Conservation (phyloP, 2,888 invertebrate genomes). For the Pristionchus arcanus region DNA sequence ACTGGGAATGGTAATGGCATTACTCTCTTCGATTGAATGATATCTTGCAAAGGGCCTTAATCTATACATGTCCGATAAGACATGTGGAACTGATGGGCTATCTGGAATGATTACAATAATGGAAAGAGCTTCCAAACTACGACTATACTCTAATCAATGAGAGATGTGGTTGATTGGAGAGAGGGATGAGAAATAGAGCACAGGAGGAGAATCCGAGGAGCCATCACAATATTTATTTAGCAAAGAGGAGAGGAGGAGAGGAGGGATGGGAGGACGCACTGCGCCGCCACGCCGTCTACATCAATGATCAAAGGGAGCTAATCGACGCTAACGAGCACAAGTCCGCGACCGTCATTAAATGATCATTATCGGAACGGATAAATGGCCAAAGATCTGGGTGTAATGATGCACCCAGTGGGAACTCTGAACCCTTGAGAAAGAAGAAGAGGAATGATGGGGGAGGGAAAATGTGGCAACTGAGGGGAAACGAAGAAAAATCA, state of each 20-base stretch:
- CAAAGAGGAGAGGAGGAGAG: not conserved
- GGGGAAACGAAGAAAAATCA: conserved; percentile 2
- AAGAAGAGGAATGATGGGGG: not conserved
- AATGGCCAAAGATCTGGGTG: not conserved
- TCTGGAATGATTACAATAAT: not conserved
- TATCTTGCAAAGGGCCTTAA: not conserved
- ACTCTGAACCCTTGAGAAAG: not conserved
- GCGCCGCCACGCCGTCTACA: conserved; percentile 19
- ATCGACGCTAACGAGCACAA: conserved; percentile 37
- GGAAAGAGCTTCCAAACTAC: not conserved
- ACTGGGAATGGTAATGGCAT: conserved; percentile 1
- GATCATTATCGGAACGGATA: not conserved
- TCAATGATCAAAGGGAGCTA: not conserved
- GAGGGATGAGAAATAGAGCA: not conserved
- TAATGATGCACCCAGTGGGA: conserved; percentile 12
- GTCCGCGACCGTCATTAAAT: not conserved
- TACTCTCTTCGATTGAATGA: not conserved
- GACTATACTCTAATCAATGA: conserved; percentile 7
- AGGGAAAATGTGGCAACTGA: not conserved
- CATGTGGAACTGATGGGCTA: not conserved
- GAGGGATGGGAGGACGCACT: not conserved
- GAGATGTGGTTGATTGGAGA: not conserved
- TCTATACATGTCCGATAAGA: not conserved
- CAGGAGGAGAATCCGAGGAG: conserved; percentile 10
- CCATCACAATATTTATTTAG: conserved; percentile 46